Conservation (phyloP, 2,888 invertebrate species). For the Masnerella sp. region DNA sequence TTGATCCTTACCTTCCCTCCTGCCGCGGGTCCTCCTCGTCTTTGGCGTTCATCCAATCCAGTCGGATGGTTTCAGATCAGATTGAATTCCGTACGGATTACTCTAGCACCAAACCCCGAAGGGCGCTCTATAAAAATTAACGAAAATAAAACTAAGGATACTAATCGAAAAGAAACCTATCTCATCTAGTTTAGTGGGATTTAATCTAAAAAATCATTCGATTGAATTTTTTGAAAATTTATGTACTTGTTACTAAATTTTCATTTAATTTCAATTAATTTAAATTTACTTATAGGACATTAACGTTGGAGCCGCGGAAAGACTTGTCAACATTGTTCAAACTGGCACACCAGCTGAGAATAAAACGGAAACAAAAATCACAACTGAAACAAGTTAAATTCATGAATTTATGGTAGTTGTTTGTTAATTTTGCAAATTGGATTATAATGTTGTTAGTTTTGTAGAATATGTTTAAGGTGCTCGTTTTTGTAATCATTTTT, state of each 20-base stretch:
- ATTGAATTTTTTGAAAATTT: neutral
- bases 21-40: too few relatives aligned
- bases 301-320: conserved; percentile 65
- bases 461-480: too few relatives aligned
- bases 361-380: conserved; percentile 62
- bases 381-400: conserved; percentile 62
- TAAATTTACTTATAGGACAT: conserved; percentile 63
- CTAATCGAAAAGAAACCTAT: too few relatives aligned
- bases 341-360: conserved; percentile 71
- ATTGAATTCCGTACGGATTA: conserved; percentile 71
- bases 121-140: conserved; percentile 73
- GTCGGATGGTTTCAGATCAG: conserved; percentile 29
- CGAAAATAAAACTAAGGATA: conserved; percentile 54
- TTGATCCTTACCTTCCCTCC: conserved; percentile 35
- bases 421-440: too few relatives aligned
- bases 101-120: conserved; percentile 75
- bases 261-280: neutral
- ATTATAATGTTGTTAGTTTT: too few relatives aligned
- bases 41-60: conserved; percentile 39
- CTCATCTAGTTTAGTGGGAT: neutral
- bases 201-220: neutral
- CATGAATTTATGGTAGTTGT: too few relatives aligned
- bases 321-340: conserved; percentile 71
- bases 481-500: too few relatives aligned
- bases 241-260: neutral